Evolutionary conservation across 2,888 invertebrate species (phyloP), one percentile per base, ranked within the genome.

Genomic region (Margaritifera margaritifera): DNA sequence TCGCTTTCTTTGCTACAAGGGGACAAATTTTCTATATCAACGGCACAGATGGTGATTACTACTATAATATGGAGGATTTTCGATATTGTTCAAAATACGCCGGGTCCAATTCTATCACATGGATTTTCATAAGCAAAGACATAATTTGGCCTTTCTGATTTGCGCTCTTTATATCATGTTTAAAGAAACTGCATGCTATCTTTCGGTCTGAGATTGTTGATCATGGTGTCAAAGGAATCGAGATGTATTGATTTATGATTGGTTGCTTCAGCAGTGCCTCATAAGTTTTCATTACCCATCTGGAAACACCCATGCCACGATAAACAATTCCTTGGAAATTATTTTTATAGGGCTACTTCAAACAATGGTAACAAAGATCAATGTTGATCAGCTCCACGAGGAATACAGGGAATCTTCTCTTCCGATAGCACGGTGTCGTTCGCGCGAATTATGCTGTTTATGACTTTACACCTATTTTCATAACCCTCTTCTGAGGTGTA

Each of bases 301-400:
- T 31, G 4, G 73, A 63, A 11, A 76, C 27, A 53, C 69, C 66
- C 52, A 73, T 67, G 4, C 80, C 80, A 52, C 78, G 50, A 64
- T 78, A 78, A 27, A 80, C 78, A 1, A 56, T 58, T 5, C 78
- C 78, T 61, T 73, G 56, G 53, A 75, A 80, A 54, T 80, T 71
- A 3, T 56, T 52, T 24, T 65, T 58, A 25, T 66, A 31, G 3
- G 78, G 80, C 66, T 52, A n/a, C 25, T 67, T 68, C 22, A 73
- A 62, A 58, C 77, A 77, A 61, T 80, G 80, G 54, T 79, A 78
- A 62, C 57, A 80, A 22, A 80, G 61, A 64, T 80, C 80, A 8
- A 80, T 80, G 56, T 80, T 80, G 50, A 80, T 69, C 11, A 80
- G 72, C 64, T 80, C 80, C 1, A 80, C 74, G 27, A 80, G 70